Percentiles rank a stretch among this genome's conserved stretches.
Conservation (phyloP, 2,113 vertebrate species). For the Pituophis catenifer region DNA sequence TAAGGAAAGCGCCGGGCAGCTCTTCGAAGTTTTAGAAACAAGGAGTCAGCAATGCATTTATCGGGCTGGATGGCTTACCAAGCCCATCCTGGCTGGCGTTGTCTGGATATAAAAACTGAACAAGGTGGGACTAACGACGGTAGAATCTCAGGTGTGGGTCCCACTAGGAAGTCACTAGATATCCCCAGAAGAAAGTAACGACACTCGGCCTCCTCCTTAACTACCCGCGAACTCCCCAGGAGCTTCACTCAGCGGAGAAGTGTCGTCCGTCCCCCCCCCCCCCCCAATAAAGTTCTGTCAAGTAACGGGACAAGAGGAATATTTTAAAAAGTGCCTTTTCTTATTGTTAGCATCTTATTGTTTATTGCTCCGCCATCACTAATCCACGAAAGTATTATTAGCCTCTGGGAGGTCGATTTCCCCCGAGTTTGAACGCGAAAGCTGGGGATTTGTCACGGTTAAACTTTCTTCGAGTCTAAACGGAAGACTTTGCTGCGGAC, state of each 20-base stretch:
- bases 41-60: background rate
- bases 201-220: background rate
- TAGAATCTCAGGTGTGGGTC: background rate
- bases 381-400: background rate
- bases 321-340: background rate
- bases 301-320: background rate
- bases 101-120: background rate
- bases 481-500: background rate
- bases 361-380: background rate
- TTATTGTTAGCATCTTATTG: background rate
- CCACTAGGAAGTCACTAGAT: background rate
- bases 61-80: background rate
- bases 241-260: background rate
- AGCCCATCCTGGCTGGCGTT: background rate
- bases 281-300: background rate
- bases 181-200: background rate
- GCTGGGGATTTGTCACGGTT: background rate
- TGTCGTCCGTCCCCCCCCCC: too few relatives aligned
- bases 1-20: background rate
- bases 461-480: background rate
- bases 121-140: background rate
- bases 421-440: background rate
- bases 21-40: background rate
- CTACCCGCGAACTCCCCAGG: background rate
- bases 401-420: background rate